These are phyloP conservation scores for Caracal caracal DNA, from an alignment of 2,113 vertebrate species.

Conservation along the genomic window DNA sequence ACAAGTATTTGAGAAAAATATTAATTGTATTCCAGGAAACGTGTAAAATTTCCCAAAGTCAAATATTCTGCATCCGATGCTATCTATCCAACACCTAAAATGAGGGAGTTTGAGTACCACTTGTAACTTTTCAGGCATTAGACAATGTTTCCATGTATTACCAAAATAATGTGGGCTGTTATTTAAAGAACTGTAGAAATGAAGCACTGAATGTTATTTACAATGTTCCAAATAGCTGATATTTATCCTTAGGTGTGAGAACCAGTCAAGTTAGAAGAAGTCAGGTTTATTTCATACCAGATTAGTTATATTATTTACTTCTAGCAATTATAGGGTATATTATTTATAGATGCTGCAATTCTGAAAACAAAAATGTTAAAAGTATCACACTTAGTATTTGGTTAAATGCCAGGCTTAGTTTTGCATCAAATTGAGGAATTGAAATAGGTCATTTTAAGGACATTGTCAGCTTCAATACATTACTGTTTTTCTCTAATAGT, in stretches of 20 bases:
- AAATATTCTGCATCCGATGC: neutral
- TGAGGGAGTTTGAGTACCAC: neutral
- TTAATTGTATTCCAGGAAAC: constrained; percentile 75
- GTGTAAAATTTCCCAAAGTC: neutral
- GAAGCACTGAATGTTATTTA: neutral
- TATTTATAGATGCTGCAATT: neutral
- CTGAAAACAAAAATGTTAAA: neutral
- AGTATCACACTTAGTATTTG: constrained; percentile 7
- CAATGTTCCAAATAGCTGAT: neutral
- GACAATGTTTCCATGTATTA: neutral
- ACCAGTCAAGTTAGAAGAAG: neutral
- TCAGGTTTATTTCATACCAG: neutral
- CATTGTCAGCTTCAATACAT: neutral
- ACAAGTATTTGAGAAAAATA: constrained; percentile 74
- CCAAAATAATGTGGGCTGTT: neutral
- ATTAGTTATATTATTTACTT: neutral
- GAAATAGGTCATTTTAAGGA: neutral
- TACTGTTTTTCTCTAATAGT: neutral
- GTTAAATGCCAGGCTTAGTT: constrained; percentile 24
- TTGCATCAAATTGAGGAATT: neutral
- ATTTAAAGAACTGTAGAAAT: neutral
- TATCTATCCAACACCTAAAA: neutral
- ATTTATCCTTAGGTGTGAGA: neutral
- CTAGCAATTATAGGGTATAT: neutral
- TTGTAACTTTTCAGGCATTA: neutral